Conservation (phyloP, 1,140 invertebrate genomes). For the Cotesia glomerata region DNA sequence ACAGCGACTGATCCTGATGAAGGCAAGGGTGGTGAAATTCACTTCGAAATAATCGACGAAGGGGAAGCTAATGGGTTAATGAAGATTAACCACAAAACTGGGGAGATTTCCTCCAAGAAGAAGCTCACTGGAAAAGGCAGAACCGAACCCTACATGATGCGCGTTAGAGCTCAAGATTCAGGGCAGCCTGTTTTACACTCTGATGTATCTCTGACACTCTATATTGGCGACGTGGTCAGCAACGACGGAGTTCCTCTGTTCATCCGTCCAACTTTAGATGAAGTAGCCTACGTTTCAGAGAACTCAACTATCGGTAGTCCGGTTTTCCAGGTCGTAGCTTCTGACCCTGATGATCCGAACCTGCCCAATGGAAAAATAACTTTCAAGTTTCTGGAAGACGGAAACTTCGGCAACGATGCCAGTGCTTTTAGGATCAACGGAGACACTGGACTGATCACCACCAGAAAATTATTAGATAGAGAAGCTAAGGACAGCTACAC, state of each 20-base stretch:
- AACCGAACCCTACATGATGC: constrained; percentile 74
- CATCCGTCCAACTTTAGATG: constrained; percentile 73
- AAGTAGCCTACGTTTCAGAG: constrained; percentile 75
- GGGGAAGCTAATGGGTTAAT: constrained; percentile 71
- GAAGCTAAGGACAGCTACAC: constrained; percentile 76
- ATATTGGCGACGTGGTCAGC: constrained; percentile 81
- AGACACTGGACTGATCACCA: constrained; percentile 77
- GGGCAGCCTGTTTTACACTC: constrained; percentile 70
- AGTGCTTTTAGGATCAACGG: constrained; percentile 70
- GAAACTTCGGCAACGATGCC: constrained; percentile 67
- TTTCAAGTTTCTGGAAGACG: constrained; percentile 76
- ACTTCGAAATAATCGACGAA: constrained; percentile 75
- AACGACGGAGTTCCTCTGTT: constrained; percentile 85
- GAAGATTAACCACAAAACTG: constrained; percentile 71
- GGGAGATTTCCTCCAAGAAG: constrained; percentile 70
- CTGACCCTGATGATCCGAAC: constrained; percentile 79
- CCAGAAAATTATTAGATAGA: constrained; percentile 71
- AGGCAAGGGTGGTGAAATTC: constrained; percentile 71
- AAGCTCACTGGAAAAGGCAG: constrained; percentile 78
- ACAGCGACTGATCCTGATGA: constrained; percentile 81
- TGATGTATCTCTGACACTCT: constrained; percentile 71
- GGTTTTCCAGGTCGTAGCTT: constrained; percentile 79
- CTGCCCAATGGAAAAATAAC: constrained; percentile 75
- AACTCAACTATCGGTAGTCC: constrained; percentile 76
- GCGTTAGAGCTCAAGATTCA: constrained; percentile 74